phyloP scores from a whole-genome alignment of 1,140 invertebrate species.

The Meloidogyne exigua region DNA sequence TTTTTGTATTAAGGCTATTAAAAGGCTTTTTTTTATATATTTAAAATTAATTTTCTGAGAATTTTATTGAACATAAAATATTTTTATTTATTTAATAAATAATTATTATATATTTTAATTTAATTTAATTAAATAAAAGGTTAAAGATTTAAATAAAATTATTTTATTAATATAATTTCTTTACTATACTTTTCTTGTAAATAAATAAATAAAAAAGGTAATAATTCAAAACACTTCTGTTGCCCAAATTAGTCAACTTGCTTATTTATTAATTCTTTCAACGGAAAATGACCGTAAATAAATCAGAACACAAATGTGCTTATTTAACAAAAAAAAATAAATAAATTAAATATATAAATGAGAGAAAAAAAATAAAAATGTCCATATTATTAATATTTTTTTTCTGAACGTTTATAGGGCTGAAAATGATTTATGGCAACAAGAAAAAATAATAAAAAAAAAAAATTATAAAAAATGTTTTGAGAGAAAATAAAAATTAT shows the following conservation, averaged over 20 bases:
- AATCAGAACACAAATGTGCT: neutral
- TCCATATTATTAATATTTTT: neutral
- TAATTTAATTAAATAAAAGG: too few species aligned
- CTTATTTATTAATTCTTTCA: too few species aligned
- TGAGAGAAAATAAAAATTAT: too few species aligned
- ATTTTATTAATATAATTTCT: neutral
- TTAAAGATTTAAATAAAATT: too few species aligned
- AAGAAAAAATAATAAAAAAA: neutral
- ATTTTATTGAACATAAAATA: neutral
- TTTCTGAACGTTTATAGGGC: neutral
- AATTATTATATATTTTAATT: too few species aligned
- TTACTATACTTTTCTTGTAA: neutral
- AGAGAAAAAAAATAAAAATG: neutral
- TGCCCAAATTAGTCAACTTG: neutral
- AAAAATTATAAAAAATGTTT: too few species aligned
- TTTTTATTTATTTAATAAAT: too few species aligned
- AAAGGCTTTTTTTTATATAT: too few species aligned
- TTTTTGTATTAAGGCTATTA: neutral
- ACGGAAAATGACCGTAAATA: neutral
- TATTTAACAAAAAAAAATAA: neutral
- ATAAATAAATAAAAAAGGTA: neutral
- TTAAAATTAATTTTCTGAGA: too few species aligned
- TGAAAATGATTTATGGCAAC: neutral
- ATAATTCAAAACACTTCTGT: conserved; percentile 2
- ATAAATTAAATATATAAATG: neutral